Percentiles rank a stretch among this genome's conserved stretches.
These are phyloP conservation scores for Rhagium mordax DNA, from an alignment of 2,888 invertebrate genomes.

Conservation along the genomic window DNA sequence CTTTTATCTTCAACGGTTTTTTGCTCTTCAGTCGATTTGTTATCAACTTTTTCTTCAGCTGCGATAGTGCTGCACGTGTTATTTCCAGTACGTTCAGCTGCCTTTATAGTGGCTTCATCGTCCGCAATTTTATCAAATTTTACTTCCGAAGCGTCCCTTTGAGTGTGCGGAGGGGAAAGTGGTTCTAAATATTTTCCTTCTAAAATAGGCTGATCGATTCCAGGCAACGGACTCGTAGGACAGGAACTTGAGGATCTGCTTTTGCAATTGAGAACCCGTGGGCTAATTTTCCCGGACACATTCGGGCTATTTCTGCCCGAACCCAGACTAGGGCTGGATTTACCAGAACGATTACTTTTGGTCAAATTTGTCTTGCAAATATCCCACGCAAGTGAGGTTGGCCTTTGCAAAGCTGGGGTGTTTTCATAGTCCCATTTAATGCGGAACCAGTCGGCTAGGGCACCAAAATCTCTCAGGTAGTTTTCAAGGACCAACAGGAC, in stretches of 20 bases:
- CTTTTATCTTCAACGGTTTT: conserved; percentile 28
- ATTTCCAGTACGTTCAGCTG: background rate
- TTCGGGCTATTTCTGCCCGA: conserved; percentile 76
- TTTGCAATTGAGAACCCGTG: conserved; percentile 72
- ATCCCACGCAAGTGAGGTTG: conserved; percentile 95
- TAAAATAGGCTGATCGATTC: conserved; percentile 67
- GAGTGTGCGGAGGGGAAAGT: background rate
- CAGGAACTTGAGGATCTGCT: conserved; percentile 57
- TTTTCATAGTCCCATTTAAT: conserved; percentile 96
- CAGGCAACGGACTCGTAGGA: conserved; percentile 69
- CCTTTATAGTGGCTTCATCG: conserved; percentile 11
- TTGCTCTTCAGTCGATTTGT: conserved; percentile 14
- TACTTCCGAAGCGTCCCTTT: conserved; percentile 4
- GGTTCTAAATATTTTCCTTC: conserved; percentile 61
- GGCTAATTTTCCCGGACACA: conserved; percentile 75
- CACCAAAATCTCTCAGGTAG: conserved; percentile 94
- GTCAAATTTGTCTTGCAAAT: conserved; percentile 85
- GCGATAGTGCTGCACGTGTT: background rate
- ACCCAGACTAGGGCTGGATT: conserved; percentile 70
- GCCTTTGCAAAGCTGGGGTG: conserved; percentile 86
- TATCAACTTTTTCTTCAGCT: conserved; percentile 17
- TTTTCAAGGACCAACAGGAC: conserved; percentile 95
- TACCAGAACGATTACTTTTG: conserved; percentile 67
- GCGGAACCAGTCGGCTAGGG: conserved; percentile 93
- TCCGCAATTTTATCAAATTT: background rate